Conservation (phyloP, 2,888 invertebrate genomes). For the Sipha maydis region DNA sequence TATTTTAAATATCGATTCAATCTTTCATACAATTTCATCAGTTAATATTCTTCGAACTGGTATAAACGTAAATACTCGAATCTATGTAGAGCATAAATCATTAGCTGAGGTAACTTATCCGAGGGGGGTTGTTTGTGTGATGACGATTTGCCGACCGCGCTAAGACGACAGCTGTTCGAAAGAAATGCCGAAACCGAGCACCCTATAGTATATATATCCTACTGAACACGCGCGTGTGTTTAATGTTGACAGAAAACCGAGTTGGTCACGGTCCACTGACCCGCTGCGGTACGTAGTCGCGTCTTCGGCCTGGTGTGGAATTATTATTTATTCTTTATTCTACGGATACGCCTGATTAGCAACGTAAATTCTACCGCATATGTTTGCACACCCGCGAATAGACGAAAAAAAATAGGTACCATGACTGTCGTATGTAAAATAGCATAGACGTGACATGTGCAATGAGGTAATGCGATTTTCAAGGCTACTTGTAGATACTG, state of each 20-base stretch:
- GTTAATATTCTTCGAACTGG: background rate
- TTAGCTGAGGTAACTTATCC: background rate
- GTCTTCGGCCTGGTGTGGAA: constrained; percentile 32
- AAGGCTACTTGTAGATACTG: no score
- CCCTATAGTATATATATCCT: background rate
- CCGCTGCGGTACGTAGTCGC: background rate
- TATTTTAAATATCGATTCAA: background rate
- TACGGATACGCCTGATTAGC: constrained; percentile 56
- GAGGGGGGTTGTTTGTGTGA: background rate
- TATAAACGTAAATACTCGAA: background rate
- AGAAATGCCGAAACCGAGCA: constrained; percentile 35
- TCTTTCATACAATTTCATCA: background rate
- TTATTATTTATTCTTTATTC: constrained; percentile 48
- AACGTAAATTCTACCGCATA: constrained; percentile 30
- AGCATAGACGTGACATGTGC: background rate
- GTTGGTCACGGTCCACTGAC: constrained; percentile 44
- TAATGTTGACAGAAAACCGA: constrained; percentile 49
- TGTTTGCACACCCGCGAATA: background rate
- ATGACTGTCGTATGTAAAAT: background rate
- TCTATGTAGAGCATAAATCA: background rate
- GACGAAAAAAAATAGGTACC: background rate
- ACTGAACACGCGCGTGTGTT: constrained; percentile 22
- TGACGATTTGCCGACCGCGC: background rate
- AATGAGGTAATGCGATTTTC: background rate
- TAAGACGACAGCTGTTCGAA: constrained; percentile 29